Base-by-base conservation (phyloP, 2,113 vertebrate species). In the Austrofundulus limnaeus region DNA sequence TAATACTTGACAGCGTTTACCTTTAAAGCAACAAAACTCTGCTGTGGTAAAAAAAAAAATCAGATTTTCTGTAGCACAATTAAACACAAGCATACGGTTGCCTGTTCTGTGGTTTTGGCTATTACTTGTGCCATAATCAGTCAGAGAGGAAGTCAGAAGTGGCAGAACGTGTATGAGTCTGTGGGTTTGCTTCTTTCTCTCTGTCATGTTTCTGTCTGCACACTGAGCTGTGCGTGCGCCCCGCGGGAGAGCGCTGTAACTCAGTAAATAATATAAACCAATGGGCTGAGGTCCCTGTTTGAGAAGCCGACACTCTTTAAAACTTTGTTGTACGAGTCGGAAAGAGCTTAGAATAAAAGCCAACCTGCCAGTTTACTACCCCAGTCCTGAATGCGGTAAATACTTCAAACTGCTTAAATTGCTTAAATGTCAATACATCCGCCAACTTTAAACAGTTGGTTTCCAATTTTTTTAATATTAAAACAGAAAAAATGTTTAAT, bases 241-340 rank as follows among this genome's bases (percentile, higher is more conserved):
- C 51, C 31, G 6, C 9, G n/a, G n/a, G 51, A 37, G n/a, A 5
- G n/a, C 12, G n/a, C 34, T 38, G 37, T 28, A 54, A 19, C 51
- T 38, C 51, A 54, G 51, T 54, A 37, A 54, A 54, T 54, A 38
- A 54, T 54, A 54, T 37, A 37, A 54, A 54, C n/a, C 51, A 54
- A 38, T 14, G 34, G 31, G 51, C 31, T 31, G 5, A 19, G 31
- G 12, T 54, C 34, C 12, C 16, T 54, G 51, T 13, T 38, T 12
- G 51, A 54, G 20, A 12, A 37, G 51, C 51, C 17, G 34, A 31
- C n/a, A 14, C n/a, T 54, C 11, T 38, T 38, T 38, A 31, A 38
- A 54, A 54, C 51, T 19, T n/a, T n/a, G 19, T 38, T 34, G 19
- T 54, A 2, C 11, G 23, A 5, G 51, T 37, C 51, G 19, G 11